phyloP scores from a whole-genome alignment of 2,888 invertebrate genomes.

The Amorpha juglandis region DNA sequence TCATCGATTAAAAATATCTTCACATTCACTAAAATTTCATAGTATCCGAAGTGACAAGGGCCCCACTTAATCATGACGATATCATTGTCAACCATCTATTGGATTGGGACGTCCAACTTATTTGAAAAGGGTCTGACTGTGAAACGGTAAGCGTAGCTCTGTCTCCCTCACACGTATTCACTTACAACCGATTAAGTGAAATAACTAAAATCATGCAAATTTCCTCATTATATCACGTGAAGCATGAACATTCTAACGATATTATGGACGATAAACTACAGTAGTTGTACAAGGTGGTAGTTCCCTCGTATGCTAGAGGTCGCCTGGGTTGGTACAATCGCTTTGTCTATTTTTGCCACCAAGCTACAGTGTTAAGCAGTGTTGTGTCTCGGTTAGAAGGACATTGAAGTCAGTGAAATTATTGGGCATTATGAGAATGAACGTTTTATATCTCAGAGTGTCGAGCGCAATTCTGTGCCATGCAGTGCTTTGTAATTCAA shows the following conservation, averaged over 20 bases:
- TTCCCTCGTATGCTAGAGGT: too few species aligned
- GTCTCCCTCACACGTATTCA: conserved; percentile 11
- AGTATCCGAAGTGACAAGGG: conserved; percentile 31
- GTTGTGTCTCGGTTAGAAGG: too few species aligned
- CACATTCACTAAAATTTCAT: conserved; percentile 32
- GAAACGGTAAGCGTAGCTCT: neutral
- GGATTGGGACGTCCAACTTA: conserved; percentile 43
- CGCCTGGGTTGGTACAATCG: too few species aligned
- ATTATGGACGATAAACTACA: conserved; percentile 5
- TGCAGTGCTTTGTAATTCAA: too few species aligned
- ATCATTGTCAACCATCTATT: conserved; percentile 42
- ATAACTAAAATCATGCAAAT: conserved; percentile 23
- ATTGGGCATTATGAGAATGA: too few species aligned
- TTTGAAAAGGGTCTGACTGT: conserved; percentile 42
- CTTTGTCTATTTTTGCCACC: too few species aligned
- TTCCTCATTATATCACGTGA: conserved; percentile 21
- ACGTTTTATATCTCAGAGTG: too few species aligned
- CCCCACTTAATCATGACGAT: conserved; percentile 40
- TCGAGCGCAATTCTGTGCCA: too few species aligned
- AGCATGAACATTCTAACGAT: conserved; percentile 8
- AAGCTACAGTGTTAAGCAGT: too few species aligned
- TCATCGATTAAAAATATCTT: neutral
- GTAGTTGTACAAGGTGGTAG: neutral
- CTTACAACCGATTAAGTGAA: neutral
- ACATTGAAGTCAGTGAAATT: too few species aligned